These are phyloP conservation scores for Xenopus laevis DNA, from an alignment of 2,113 vertebrate genomes.

Conservation along the genomic window DNA sequence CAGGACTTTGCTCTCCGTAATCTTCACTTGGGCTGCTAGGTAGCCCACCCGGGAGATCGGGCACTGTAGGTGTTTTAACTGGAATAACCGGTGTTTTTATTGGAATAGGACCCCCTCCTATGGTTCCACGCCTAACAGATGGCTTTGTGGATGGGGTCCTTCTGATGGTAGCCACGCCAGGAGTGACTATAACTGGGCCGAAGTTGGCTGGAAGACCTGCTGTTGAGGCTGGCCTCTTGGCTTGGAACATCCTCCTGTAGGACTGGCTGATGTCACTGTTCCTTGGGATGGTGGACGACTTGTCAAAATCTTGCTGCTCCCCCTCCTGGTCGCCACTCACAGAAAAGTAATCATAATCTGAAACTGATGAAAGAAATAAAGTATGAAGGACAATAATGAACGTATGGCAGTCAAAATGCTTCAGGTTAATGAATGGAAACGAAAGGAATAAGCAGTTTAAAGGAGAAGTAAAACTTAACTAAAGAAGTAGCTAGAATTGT, in stretches of 20 bases:
- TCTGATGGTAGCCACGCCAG: constrained; percentile 90
- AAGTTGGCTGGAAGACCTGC: constrained; percentile 87
- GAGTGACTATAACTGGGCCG: constrained; percentile 78
- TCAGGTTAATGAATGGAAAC: too few relatives aligned
- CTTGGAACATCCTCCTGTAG: constrained; percentile 93
- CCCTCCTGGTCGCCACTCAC: constrained; percentile 89
- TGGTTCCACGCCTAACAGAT: constrained; percentile 75
- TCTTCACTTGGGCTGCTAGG: constrained; percentile 62
- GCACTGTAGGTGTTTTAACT: constrained; percentile 85
- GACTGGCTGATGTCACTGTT: constrained; percentile 97
- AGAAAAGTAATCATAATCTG: constrained; percentile 97
- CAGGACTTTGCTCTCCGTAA: constrained; percentile 61
- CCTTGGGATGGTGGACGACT: constrained; percentile 94
- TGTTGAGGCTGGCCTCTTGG: constrained; percentile 92
- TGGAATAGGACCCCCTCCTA: constrained; percentile 81
- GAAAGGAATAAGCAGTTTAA: too few relatives aligned
- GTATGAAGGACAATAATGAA: background rate
- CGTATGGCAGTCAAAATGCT: too few relatives aligned
- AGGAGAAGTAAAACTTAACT: too few relatives aligned
- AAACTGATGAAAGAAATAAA: constrained; percentile 66
- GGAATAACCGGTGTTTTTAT: constrained; percentile 91
- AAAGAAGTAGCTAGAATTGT: too few relatives aligned
- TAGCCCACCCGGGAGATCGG: constrained; percentile 65
- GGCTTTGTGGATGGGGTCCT: constrained; percentile 96
- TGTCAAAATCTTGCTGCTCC: constrained; percentile 94